Base-by-base conservation (phyloP, 2,888 invertebrate species). In the Acronicta leporina region DNA sequence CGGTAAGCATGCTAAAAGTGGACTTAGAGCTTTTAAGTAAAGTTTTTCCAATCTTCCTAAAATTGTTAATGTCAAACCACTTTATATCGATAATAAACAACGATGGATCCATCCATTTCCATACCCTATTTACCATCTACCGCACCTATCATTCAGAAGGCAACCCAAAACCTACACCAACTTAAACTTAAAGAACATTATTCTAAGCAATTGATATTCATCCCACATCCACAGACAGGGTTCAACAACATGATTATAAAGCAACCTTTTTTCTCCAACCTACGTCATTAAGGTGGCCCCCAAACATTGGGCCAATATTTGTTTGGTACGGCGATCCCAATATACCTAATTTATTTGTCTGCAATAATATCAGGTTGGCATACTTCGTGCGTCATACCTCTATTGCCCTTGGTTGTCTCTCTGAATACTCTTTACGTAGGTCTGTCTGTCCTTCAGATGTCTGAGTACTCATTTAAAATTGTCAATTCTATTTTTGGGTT, bases 171-270 rank as follows among this genome's bases (percentile, higher is more conserved):
- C 74, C 64, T 68, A 71, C 54, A 52, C 48, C 53, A 71, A 63
- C 55, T 63, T 53, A 60, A 57, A 64, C 52, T 33, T 44, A 43
- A 41, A 68, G 27, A 51, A 55, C 49, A 63, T 61, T 52, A 62
- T 62, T 62, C 49, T 13, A 41, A 13, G 35, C 8, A 38, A 62
- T 75, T 68, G 42, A 15, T 68, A 73, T 76, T 70, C 73, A 68
- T 41, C 4, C 20, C 10, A 33, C 42, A 48, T 55, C 27, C 2
- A 43, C 43, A 54, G 64, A 64, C 49, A 61, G 33, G 45, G 73
- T 62, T 68, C 76, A 76, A 76, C 52, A 68, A 67, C 74, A 66
- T 67, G 53, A 56, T 73, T 68, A 67, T 62, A 61, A 42, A 51
- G 64, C 48, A 67, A 63, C 62, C 71, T 70, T 76, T 75, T 71